Percentiles rank a stretch among this genome's conserved stretches.
phyloP scores from a whole-genome alignment of 2,888 invertebrate genomes.

The Perdita meconis region DNA sequence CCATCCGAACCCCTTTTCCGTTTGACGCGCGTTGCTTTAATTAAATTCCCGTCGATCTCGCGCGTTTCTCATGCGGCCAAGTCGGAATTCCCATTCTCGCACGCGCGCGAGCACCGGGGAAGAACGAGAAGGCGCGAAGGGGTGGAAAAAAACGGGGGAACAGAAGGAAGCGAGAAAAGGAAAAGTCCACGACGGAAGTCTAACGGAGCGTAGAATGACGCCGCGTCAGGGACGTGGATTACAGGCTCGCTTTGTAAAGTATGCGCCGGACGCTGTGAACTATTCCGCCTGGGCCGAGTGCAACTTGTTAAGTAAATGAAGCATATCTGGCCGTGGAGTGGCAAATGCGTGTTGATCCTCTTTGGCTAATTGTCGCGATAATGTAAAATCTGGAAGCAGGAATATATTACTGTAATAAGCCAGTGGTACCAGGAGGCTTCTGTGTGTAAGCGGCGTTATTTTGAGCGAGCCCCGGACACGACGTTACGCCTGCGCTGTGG shows the following conservation, averaged over 20 bases:
- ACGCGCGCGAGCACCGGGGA: constrained; percentile 15
- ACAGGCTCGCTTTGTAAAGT: neutral
- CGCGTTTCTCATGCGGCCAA: constrained; percentile 55
- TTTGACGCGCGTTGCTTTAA: constrained; percentile 59
- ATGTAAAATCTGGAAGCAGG: neutral
- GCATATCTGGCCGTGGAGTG: neutral
- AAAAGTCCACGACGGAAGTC: constrained; percentile 31
- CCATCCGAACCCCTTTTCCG: constrained; percentile 37
- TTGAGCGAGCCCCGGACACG: no score
- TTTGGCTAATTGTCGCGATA: neutral
- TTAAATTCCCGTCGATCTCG: constrained; percentile 72
- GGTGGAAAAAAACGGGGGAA: neutral
- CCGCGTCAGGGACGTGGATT: constrained; percentile 16
- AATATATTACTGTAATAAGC: constrained; percentile 3
- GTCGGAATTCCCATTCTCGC: constrained; percentile 63
- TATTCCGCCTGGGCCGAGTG: no score
- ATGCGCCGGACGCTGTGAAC: neutral
- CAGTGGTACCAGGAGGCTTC: no score
- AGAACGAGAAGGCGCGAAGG: constrained; percentile 9
- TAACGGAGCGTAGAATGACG: constrained; percentile 18
- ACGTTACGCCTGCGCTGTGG: no score
- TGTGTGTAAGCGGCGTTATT: no score
- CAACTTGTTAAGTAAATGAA: no score
- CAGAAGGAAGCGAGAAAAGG: constrained; percentile 9
- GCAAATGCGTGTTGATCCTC: neutral